Evolutionary conservation across 1,140 invertebrate species (phyloP), one percentile per base, ranked within the genome.

Genomic region (Chlorops oryzae): DNA sequence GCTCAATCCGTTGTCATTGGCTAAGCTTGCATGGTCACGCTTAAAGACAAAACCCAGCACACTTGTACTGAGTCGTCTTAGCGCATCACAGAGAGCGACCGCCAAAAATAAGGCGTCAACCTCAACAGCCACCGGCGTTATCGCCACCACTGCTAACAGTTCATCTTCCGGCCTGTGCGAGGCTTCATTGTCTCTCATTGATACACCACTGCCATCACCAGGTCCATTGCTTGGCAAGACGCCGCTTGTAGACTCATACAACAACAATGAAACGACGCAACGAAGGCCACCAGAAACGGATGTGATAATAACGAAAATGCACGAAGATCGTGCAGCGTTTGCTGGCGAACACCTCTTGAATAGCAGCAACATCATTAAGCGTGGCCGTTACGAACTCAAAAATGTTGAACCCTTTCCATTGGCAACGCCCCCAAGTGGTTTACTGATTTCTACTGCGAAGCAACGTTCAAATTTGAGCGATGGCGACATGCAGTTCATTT

Each of bases 171-270:
- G 15, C 21, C 23, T 40, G 17, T 28, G 44, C 15, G 45, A 47
- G 10, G 42, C 62, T 6, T 51, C 57, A 0, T 38, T 69, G 12
- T 58, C 62, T 3, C 65, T 71, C 32, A 59, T 69, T 32, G 76
- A 77, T 62, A 65, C 79, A 27, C 74, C 85, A 1, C 68, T 87
- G 7, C 83, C 84, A 7, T 89, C 86, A 9, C 87, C 87, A 0
- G 87, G 87, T 0, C 87, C 88, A 1, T 73, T 89, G 50, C 72
- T 89, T 15, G 86, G 87, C 3, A 86, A 86, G 56, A 90, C 87
- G 7, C 77, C 85, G 24, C 70, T 90, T 21, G 83, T 90, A n/a
- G 85, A 88, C 43, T 72, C 43, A 38, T 70, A 63, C 20, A 61
- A 62, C 0, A 54, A 56, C 24, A 59, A 61, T 39, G 59, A 39